phyloP scores from a whole-genome alignment of 2,113 vertebrate species.

The Bos indicus region DNA sequence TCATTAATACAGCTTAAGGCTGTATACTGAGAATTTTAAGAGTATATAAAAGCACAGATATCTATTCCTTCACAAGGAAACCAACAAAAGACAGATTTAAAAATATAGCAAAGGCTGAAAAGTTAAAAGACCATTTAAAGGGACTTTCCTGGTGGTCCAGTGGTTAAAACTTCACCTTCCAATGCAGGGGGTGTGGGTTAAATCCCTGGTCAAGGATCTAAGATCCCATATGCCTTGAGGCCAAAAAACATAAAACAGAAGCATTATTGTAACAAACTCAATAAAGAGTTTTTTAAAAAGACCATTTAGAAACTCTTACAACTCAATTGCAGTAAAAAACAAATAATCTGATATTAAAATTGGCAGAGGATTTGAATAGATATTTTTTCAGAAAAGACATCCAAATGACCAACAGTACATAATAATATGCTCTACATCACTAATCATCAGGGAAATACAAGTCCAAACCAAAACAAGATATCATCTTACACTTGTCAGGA shows the following conservation, averaged over 20 bases:
- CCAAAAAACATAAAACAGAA: not conserved
- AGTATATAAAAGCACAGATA: constrained; percentile 6
- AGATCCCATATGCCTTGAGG: not conserved
- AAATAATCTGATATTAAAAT: not conserved
- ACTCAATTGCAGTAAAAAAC: not conserved
- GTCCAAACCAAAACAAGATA: not conserved
- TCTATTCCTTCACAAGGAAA: constrained; percentile 6
- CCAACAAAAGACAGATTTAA: not conserved
- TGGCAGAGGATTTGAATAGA: not conserved
- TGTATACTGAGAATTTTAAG: not conserved
- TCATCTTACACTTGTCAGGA: not conserved
- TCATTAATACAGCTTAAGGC: not conserved
- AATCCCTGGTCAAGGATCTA: not conserved
- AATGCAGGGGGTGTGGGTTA: not conserved
- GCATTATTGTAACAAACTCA: not conserved
- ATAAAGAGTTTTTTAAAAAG: not conserved
- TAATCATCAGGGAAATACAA: not conserved
- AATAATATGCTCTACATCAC: not conserved
- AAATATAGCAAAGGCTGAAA: not conserved
- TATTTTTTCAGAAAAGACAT: not conserved
- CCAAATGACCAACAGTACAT: not conserved
- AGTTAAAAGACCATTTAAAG: not conserved
- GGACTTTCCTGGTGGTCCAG: not conserved
- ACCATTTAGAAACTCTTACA: not conserved
- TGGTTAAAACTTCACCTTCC: not conserved